Percentiles rank a stretch among this genome's conserved stretches.
Conservation (phyloP, 2,888 invertebrate species). For the Synergus japonicus region DNA sequence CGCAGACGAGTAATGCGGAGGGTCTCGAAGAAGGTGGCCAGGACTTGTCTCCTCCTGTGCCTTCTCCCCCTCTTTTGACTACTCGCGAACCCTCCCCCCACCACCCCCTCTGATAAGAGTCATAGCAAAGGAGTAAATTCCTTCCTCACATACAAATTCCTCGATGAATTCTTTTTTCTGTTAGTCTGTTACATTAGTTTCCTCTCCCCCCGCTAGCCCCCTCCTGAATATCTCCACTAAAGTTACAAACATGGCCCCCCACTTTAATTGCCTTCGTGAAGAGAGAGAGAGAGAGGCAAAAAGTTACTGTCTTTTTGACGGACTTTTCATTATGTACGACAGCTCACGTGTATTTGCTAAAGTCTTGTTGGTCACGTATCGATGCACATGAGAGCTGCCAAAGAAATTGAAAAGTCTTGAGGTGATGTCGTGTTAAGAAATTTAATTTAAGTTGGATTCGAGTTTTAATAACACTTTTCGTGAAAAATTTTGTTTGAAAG, state of each 20-base stretch:
- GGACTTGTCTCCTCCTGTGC: conserved; percentile 64
- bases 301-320: neutral
- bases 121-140: neutral
- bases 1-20: conserved; percentile 62
- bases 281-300: neutral
- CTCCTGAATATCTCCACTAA: neutral
- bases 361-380: conserved; percentile 9
- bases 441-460: no score
- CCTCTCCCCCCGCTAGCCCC: neutral
- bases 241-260: neutral
- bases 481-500: no score
- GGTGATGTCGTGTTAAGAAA: no score
- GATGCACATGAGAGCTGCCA: neutral
- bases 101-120: conserved; percentile 4
- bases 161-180: neutral
- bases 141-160: neutral
- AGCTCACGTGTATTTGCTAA: conserved; percentile 17
- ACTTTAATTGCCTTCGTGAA: neutral
- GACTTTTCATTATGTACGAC: neutral
- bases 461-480: no score
- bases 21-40: conserved; percentile 69
- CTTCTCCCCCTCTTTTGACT: conserved; percentile 46
- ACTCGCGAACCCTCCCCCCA: conserved; percentile 47
- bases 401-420: neutral
- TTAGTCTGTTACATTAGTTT: neutral